phyloP scores from a whole-genome alignment of 2,888 invertebrate species.

The Calephelis perditalis region DNA sequence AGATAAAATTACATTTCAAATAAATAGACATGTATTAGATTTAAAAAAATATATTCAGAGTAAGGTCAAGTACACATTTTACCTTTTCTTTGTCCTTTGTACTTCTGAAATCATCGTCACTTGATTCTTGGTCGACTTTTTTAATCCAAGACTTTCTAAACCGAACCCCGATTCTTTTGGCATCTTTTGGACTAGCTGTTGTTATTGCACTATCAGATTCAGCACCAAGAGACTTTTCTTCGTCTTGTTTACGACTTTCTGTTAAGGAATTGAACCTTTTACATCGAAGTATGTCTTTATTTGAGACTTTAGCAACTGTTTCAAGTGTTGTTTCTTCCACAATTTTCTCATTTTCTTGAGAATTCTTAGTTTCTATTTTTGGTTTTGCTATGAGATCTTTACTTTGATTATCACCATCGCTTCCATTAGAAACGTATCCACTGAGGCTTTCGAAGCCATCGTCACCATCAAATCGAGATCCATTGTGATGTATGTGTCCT shows the following conservation, averaged over 20 bases:
- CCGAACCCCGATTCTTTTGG: conserved; percentile 57
- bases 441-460: conserved; percentile 93
- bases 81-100: conserved; percentile 62
- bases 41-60: conserved; percentile 21
- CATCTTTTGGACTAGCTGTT: conserved; percentile 48
- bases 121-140: conserved; percentile 50
- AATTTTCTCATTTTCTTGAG: conserved; percentile 14
- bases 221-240: conserved; percentile 55
- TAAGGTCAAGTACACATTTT: conserved; percentile 23
- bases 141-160: conserved; percentile 62
- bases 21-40: conserved; percentile 24
- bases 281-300: conserved; percentile 12
- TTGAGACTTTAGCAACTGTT: conserved; percentile 12
- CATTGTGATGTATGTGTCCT: conserved; percentile 43
- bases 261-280: conserved; percentile 8
- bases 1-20: conserved; percentile 11
- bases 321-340: conserved; percentile 20
- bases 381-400: conserved; percentile 32
- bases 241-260: conserved; percentile 40
- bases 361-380: conserved; percentile 14
- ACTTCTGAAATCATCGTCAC: conserved; percentile 54
- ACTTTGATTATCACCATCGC: conserved; percentile 58
- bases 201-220: conserved; percentile 57
- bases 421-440: conserved; percentile 87
- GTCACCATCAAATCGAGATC: conserved; percentile 77